Evolutionary conservation across 2,797 vertebrate species (phyloP).

Genomic region (Neosalanx taihuensis): DNA sequence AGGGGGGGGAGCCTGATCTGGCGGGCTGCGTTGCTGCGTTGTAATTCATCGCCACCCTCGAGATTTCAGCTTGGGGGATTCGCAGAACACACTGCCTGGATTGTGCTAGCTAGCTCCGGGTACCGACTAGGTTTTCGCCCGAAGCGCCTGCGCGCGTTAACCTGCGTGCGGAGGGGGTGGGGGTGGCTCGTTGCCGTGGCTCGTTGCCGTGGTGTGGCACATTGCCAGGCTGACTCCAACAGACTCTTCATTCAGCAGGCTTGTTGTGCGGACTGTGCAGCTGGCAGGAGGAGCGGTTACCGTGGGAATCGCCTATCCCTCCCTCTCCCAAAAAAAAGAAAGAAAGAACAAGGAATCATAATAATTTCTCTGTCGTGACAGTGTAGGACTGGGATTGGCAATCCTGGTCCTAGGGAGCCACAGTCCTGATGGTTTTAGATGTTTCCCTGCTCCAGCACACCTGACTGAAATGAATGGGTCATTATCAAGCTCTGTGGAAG

Average conservation of each 20-base stretch:
- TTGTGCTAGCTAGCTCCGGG: slow-evolving; percentile 15
- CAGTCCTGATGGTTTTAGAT: too few species aligned
- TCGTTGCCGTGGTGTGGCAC: slow-evolving; percentile 26
- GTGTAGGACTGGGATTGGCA: background rate
- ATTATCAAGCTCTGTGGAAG: too few species aligned
- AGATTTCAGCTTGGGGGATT: slow-evolving; percentile 26
- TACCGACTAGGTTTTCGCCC: background rate
- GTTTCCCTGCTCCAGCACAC: too few species aligned
- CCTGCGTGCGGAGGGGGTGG: slow-evolving; percentile 29
- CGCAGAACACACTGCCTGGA: slow-evolving; percentile 11
- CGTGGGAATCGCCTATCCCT: background rate
- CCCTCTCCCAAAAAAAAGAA: background rate
- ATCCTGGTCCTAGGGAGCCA: background rate
- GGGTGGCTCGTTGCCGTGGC: background rate
- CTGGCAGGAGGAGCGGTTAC: slow-evolving; percentile 7
- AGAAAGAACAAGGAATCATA: background rate
- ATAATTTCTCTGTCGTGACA: background rate
- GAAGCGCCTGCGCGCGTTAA: slow-evolving; percentile 24
- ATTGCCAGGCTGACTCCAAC: slow-evolving; percentile 25
- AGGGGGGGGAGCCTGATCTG: slow-evolving; percentile 8
- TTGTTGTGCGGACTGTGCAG: slow-evolving; percentile 4
- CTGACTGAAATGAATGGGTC: too few species aligned
- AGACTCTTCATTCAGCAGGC: slow-evolving; percentile 43
- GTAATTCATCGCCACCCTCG: slow-evolving; percentile 40
- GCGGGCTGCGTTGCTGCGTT: slow-evolving; percentile 27